Evolutionary conservation across 2,113 vertebrate species (phyloP), one percentile per base, ranked within the genome.

Genomic region (Dicaeum eximium): DNA sequence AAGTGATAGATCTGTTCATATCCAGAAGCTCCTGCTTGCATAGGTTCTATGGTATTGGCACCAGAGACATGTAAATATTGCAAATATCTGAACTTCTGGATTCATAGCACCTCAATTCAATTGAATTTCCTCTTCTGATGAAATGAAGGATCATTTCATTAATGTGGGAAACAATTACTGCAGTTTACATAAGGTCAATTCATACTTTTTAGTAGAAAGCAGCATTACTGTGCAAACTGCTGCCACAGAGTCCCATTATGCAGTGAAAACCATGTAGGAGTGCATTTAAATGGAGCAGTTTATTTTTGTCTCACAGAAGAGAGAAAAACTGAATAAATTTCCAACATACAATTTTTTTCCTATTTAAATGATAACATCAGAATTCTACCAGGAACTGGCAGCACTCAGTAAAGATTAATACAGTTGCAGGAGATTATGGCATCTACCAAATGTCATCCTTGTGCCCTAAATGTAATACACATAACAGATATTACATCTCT

Each of bases 181-280:
- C 60, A 40, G 48, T 92, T 97, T 96, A 88, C 80, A 82, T 73
- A 96, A 97, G 94, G 92, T 96, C 93, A 97, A 73, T 66, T 94
- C 53, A 80, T 88, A 60, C 56, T 95, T 96, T 95, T 82, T 95
- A 83, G 94, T 80, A 77, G 13, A 80, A 96, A 94, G 73, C 86
- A 96, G 37, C 30, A 56, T 93, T 82, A 93, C 84, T 86, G 42
- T 92, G 75, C 89, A 89, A 91, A 28, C 83, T 90, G 65, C 70
- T 97, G 56, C 83, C 44, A 74, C n/a, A 37, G 44, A 78, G 64
- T 92, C 84, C 92, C 61, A 78, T 95, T 89, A 93, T 65, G 89
- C 18, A 30, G 56, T 51, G 58, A 91, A 94, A 93, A 28, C 30
- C 75, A 75, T 60, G 79, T 65, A 86, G 92, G 94, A 92, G n/a